Evolutionary conservation across 2,888 invertebrate genomes (phyloP), one percentile per base, ranked within the genome.

Genomic region (Cephus rjabovi): DNA sequence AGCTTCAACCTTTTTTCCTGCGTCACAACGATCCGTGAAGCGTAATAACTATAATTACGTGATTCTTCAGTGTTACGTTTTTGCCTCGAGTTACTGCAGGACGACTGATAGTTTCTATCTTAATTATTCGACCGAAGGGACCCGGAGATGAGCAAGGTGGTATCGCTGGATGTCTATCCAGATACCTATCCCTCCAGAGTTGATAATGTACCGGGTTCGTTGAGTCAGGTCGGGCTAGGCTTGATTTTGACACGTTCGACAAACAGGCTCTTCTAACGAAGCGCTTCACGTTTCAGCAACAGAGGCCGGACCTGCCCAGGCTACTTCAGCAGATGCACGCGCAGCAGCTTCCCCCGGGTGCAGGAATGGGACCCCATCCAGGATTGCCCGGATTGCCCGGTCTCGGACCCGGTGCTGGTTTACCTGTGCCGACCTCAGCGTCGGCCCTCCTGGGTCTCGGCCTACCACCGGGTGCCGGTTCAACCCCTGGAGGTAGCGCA

Each of bases 251-350:
- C 88, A 88, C 88, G 89, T 89, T 88, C 88, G 84, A 85, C 87
- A 89, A 90, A 89, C 88, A 89, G 85, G 87, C 86, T 83, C 83
- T 83, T 80, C 86, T 88, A 88, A 89, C 88, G 89, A 89, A 89
- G 82, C 81, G 76, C 80, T 75, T 71, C 30, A 89, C 87, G 84
- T 94, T 94, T 79, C 94, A 97, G 96, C 96, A 96, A 95, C 97
- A 96, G 93, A 94, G 96, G 92, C 96, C 96, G 79, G 96, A 97
- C 91, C 93, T 97, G 86, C 96, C 96, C 56, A 94, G 96, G 92
- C 92, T 96, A 82, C 93, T 97, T 92, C 98, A 98, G 93, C 98
- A 98, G 93, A 97, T 98, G 97, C 98, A 98, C 92, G 97, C 97
- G 68, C 97, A 97, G 87, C 96, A 96, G 92, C 92, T 94, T 87